phyloP scores from a whole-genome alignment of 2,888 invertebrate genomes.

The Drosophila merina region DNA sequence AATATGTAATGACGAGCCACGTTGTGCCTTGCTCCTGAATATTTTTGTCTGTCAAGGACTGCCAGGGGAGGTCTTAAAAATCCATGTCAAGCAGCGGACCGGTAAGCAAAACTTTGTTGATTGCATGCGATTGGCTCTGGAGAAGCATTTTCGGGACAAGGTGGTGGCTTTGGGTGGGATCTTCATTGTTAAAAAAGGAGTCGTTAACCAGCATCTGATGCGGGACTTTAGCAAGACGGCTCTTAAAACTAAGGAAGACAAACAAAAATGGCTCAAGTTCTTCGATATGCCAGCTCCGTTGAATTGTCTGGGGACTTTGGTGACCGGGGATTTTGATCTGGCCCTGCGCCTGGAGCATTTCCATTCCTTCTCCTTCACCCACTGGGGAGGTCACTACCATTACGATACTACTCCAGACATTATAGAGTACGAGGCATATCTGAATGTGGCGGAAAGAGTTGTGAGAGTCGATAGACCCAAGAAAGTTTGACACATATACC shows the following conservation, averaged over 20 bases:
- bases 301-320: conserved; percentile 93
- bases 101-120: conserved; percentile 91
- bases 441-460: conserved; percentile 90
- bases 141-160: conserved; percentile 86
- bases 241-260: conserved; percentile 88
- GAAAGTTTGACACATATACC: conserved; percentile 30
- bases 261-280: conserved; percentile 95
- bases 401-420: conserved; percentile 94
- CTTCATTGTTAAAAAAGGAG: conserved; percentile 92
- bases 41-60: conserved; percentile 90
- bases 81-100: conserved; percentile 89
- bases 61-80: conserved; percentile 90
- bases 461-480: conserved; percentile 90
- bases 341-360: conserved; percentile 98
- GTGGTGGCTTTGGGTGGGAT: conserved; percentile 94
- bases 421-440: conserved; percentile 95
- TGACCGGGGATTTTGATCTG: conserved; percentile 92
- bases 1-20: conserved; percentile 88
- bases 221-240: conserved; percentile 93
- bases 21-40: conserved; percentile 93
- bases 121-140: conserved; percentile 89
- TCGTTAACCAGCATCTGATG: conserved; percentile 97
- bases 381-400: conserved; percentile 98
- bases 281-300: conserved; percentile 96
- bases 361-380: conserved; percentile 93